Conservation (phyloP, 2,797 vertebrate genomes). For the Amniataba percoides region DNA sequence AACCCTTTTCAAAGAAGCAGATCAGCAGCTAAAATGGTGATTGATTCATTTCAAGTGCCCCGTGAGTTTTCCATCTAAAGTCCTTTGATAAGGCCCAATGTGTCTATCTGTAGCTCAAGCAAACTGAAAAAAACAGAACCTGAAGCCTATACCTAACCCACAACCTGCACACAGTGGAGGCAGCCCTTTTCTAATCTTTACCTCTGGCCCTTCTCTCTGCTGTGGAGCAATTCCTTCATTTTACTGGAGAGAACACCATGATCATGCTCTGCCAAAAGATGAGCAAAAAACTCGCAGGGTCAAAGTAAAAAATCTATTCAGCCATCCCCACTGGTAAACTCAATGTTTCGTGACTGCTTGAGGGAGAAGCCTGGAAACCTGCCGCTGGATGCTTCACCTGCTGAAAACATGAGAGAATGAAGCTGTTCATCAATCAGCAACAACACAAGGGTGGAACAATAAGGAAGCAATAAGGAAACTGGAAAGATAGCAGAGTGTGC, state of each 20-base stretch:
- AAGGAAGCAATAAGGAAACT: neutral
- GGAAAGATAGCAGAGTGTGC: neutral
- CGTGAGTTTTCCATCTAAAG: neutral
- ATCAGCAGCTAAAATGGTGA: too few relatives aligned
- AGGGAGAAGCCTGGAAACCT: constrained; percentile 22
- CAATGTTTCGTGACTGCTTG: constrained; percentile 22
- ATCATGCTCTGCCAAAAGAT: neutral
- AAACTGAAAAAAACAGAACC: neutral
- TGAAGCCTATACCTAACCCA: neutral
- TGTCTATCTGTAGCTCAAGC: neutral
- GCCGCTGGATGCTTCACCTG: constrained; percentile 19
- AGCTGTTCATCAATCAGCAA: constrained; percentile 20
- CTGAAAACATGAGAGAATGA: constrained; percentile 9
- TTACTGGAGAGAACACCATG: neutral
- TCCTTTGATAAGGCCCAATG: neutral
- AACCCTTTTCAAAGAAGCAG: too few relatives aligned
- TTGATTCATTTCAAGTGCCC: neutral
- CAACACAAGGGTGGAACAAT: neutral
- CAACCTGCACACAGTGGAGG: neutral
- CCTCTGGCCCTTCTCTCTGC: neutral
- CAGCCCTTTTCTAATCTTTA: neutral
- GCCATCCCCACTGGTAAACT: neutral
- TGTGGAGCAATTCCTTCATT: constrained; percentile 7
- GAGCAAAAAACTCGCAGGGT: neutral
- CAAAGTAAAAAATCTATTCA: neutral